phyloP scores from a whole-genome alignment of 2,888 invertebrate species.

The Hyles lineata region DNA sequence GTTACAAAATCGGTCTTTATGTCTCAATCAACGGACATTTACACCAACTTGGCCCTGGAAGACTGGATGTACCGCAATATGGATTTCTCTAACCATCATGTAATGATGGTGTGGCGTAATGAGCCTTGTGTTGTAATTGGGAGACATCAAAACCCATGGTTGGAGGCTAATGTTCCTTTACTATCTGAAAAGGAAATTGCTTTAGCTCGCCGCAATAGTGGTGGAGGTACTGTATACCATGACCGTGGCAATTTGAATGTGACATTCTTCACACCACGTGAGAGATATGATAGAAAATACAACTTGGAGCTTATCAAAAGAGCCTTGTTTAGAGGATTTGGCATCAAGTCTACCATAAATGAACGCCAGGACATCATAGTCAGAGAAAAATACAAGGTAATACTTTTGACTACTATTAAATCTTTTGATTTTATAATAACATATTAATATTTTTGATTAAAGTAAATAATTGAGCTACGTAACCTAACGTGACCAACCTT shows the following conservation, averaged over 20 bases:
- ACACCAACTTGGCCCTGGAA: conserved; percentile 96
- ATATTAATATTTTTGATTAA: not conserved
- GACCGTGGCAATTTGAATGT: conserved; percentile 97
- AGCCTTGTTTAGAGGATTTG: conserved; percentile 93
- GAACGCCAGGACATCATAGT: conserved; percentile 94
- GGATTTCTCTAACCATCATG: conserved; percentile 92
- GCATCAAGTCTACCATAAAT: conserved; percentile 90
- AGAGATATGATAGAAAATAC: conserved; percentile 92
- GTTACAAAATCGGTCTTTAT: conserved; percentile 95
- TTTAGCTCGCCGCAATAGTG: conserved; percentile 95
- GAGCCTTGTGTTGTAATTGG: conserved; percentile 98
- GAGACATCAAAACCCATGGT: conserved; percentile 98
- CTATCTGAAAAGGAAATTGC: conserved; percentile 88
- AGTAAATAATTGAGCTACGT: too few relatives aligned
- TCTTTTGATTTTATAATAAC: not conserved
- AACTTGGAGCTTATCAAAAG: conserved; percentile 95
- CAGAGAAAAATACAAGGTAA: conserved; percentile 90
- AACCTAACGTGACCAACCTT: too few relatives aligned
- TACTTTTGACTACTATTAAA: not conserved
- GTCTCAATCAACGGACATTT: conserved; percentile 96
- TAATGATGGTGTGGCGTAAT: conserved; percentile 96
- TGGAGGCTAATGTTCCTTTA: conserved; percentile 92
- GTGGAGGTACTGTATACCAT: conserved; percentile 98
- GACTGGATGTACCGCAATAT: conserved; percentile 97
- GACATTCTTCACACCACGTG: conserved; percentile 94